Evolutionary conservation across 2,797 vertebrate species (phyloP), one percentile per base, ranked within the genome.

Genomic region (Gobionotothen gibberifrons): DNA sequence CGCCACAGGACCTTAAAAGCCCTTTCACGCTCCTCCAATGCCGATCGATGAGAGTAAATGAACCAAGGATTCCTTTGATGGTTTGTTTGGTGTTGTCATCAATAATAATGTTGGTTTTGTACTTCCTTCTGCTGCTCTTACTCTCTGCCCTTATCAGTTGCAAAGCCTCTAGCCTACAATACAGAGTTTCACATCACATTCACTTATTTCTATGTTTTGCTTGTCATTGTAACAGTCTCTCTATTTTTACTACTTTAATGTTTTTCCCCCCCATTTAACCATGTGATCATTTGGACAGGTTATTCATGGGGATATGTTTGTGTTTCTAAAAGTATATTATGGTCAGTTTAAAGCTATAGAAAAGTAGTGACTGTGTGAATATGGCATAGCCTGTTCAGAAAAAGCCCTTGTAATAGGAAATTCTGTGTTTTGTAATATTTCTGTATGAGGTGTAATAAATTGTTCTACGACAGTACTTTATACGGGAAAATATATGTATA

Each of bases 401-500:
- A 36, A 89, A 87, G 73, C 61, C 80, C 90, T 90, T 89, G 83
- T 84, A 69, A 90, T 86, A 87, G 83, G 77, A 88, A 85, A 86
- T 80, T 91, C 64, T 86, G 88, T 94, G 90, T 95, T 93, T 92
- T 94, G 89, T 95, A 93, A 90, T 91, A 93, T 93, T 94, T 93
- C 92, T 94, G 91, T 95, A 93, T 93, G 92, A 88, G 93, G 91
- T 95, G 94, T 96, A 93, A 94, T 94, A 93, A 90, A 93, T 93
- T 93, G 94, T 93, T 92, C 85, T 94, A 93, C 84, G 76, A 86
- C 89, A 89, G 91, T 94, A 93, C 92, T 95, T 94, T 93, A 87
- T 93, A 91, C 93, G 89, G 90, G 87, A 93, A 91, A 93, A 90
- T 90, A 89, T n/a, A n/a, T n/a, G n/a, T n/a, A n/a, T 89, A 92